Evolutionary conservation across 2,113 vertebrate species (phyloP).

Genomic region (Symphodus melops): DNA sequence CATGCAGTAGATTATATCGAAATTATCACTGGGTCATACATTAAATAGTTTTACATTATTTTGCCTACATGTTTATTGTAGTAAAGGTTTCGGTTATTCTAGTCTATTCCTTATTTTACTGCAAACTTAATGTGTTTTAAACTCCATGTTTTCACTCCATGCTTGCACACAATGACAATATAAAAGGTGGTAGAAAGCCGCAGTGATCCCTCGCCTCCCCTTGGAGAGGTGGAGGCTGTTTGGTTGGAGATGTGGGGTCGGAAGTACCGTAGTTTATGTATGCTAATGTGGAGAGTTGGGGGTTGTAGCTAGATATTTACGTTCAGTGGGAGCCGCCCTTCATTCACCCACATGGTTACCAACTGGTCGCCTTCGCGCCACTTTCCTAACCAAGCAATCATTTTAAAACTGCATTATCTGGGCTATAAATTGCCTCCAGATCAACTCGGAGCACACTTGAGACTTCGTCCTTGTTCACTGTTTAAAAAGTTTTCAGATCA

Average conservation of each 20-base stretch:
- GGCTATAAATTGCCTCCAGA: conserved; percentile 26
- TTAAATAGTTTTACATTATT: too few relatives aligned
- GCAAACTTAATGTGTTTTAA: conserved; percentile 18
- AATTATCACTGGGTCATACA: too few relatives aligned
- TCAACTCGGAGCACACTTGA: conserved; percentile 36
- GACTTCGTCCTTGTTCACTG: conserved; percentile 21
- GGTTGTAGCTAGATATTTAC: conserved; percentile 97
- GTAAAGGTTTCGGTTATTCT: too few relatives aligned
- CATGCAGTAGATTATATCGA: too few relatives aligned
- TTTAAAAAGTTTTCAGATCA: conserved; percentile 73
- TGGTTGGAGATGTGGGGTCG: conserved; percentile 80
- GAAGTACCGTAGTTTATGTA: conserved; percentile 94
- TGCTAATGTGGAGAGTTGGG: conserved; percentile 94
- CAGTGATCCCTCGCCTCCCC: conserved; percentile 44
- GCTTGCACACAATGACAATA: conserved; percentile 5
- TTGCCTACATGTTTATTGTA: too few relatives aligned
- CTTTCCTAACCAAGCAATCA: conserved; percentile 82
- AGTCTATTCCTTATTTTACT: background rate
- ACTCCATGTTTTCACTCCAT: background rate
- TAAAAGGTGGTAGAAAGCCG: conserved; percentile 14
- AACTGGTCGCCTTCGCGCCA: conserved; percentile 91
- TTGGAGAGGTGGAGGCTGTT: conserved; percentile 70
- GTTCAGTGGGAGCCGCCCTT: conserved; percentile 98
- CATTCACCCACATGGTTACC: conserved; percentile 97
- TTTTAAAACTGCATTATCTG: conserved; percentile 49